Base-by-base conservation (phyloP, 2,113 vertebrate genomes). In the Oryzias celebensis region DNA sequence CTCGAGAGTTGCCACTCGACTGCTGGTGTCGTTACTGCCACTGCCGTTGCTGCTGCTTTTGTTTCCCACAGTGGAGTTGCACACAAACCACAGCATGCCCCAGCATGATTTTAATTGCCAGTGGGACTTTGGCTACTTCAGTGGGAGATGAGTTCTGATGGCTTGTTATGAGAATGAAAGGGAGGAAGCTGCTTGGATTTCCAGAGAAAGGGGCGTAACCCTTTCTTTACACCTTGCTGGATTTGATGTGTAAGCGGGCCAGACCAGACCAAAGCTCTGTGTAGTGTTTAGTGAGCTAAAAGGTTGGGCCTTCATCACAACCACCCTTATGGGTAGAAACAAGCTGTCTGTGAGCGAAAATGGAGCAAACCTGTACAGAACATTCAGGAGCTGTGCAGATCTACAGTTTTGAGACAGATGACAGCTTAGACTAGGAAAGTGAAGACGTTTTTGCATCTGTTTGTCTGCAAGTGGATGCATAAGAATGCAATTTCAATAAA, bases 101-200 rank as follows among this genome's bases (percentile, higher is more conserved):
- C 85, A 89, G 90, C 88, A 90, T 83, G 91, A 91, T 91, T 93
- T 92, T 93, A 93, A 94, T 93, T 93, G 86, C 88, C 85, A 77
- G 71, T 84, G 90, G 89, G 88, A 88, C 83, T 81, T 76, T 58
- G 86, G 85, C 84, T 85, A 84, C 88, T 89, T 86, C 83, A 63
- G 70, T 74, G 73, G 85, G 80, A 83, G 86, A 89, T 85, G 83
- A 88, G 85, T 77, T 87, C 78, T 85, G 80, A 85, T 85, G 83
- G 80, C 88, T 88, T 88, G 87, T 91, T 90, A 89, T 89, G 76
- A 86, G 88, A 91, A 91, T 86, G 83, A 85, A 83, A 88, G 78
- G 2, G 78, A 85, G 70, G 66, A 68, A 85, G 76, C 65, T 43
- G 57, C 69, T 55, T 77, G 69, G 73, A 73, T 77, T 85, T 68